Conservation (phyloP, 1,140 invertebrate genomes). For the Theocolax elegans region DNA sequence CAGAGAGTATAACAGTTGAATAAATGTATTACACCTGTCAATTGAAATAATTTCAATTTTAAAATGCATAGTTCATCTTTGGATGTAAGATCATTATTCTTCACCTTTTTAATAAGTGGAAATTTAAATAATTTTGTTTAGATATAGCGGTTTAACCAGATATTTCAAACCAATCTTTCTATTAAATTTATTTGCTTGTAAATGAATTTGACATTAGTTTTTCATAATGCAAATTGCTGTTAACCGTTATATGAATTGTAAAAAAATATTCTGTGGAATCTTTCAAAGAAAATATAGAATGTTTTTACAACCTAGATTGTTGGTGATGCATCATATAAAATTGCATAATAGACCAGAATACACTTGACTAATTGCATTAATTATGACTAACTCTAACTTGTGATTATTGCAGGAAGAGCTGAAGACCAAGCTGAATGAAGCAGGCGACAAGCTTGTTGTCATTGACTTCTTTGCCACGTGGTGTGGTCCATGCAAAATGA, state of each 20-base stretch:
- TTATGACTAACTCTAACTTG: conserved; percentile 26
- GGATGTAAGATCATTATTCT: no score
- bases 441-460: conserved; percentile 86
- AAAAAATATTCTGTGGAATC: background rate
- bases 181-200: no score
- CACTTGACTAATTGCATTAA: conserved; percentile 6
- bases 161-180: no score
- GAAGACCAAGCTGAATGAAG: conserved; percentile 76
- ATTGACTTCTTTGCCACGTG: conserved; percentile 89
- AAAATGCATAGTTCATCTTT: no score
- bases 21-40: no score
- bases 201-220: background rate
- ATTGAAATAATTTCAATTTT: no score
- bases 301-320: background rate
- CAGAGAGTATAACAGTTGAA: no score
- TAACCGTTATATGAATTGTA: background rate
- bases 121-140: no score
- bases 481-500: conserved; percentile 95
- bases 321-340: conserved; percentile 19
- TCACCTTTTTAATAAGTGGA: no score
- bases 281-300: conserved; percentile 15
- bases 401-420: conserved; percentile 76
- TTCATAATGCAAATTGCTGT: background rate
- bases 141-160: no score
- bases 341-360: conserved; percentile 8